These are phyloP conservation scores for Spodoptera littoralis DNA, from an alignment of 2,888 invertebrate genomes.

Conservation along the genomic window DNA sequence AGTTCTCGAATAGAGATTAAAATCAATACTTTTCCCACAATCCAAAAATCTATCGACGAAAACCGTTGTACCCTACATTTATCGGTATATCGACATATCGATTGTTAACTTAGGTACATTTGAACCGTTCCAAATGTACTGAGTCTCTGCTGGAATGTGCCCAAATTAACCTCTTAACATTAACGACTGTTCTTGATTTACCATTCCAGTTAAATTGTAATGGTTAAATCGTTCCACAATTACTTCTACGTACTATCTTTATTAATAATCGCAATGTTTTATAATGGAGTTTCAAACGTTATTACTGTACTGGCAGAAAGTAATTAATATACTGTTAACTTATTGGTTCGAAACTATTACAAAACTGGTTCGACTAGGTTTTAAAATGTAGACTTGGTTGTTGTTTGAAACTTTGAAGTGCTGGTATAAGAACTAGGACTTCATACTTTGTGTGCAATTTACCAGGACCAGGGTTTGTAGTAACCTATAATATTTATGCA, in stretches of 20 bases:
- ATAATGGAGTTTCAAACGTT: constrained; percentile 11
- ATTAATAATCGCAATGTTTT: constrained; percentile 25
- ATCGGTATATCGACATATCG: constrained; percentile 1
- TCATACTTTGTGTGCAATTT: too few species aligned
- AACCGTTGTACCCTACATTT: too few species aligned
- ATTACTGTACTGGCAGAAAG: constrained; percentile 6
- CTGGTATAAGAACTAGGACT: too few species aligned
- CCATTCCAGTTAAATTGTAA: constrained; percentile 40
- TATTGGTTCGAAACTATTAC: not conserved
- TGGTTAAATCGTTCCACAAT: constrained; percentile 32
- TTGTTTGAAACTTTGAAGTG: too few species aligned
- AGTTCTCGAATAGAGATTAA: too few species aligned
- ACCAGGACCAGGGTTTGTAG: too few species aligned
- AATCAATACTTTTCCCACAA: too few species aligned
- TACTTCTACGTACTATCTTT: constrained; percentile 13
- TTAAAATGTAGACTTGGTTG: too few species aligned
- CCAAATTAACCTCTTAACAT: constrained; percentile 54
- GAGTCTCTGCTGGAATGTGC: constrained; percentile 40
- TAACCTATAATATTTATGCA: not conserved
- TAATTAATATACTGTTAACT: constrained; percentile 18
- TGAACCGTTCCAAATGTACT: constrained; percentile 28
- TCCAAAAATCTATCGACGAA: too few species aligned
- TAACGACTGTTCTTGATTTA: constrained; percentile 37
- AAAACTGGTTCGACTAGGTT: too few species aligned
- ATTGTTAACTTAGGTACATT: constrained; percentile 21